A percentile compares a stretch with the other conserved stretches of the same genome.
Evolutionary conservation across 2,888 invertebrate species (phyloP).

Genomic region (Ethmia dodecea): DNA sequence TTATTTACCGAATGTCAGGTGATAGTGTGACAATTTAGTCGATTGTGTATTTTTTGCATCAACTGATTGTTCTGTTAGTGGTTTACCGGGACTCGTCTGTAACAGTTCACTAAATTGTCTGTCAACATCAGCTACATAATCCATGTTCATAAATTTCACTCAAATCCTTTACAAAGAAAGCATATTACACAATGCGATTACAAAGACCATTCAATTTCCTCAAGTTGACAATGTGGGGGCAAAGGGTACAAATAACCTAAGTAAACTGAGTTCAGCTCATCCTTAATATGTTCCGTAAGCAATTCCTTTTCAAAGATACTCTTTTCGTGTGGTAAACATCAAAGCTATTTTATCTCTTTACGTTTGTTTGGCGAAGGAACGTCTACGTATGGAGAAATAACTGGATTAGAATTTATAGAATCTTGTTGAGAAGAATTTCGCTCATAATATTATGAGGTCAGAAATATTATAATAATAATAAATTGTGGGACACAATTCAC

Average conservation of each 20-base stretch:
- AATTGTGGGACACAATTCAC: no score
- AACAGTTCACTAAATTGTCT: no score
- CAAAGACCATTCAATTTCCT: slow-evolving; percentile 25
- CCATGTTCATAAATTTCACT: neutral
- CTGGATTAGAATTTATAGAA: no score
- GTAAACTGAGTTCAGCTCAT: slow-evolving; percentile 17
- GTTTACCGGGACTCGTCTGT: no score
- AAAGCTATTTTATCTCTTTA: slow-evolving; percentile 5
- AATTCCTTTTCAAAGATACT: slow-evolving; percentile 1
- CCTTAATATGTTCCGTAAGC: slow-evolving; percentile 1
- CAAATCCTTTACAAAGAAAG: neutral
- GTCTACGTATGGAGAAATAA: no score
- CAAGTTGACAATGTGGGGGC: slow-evolving; percentile 22
- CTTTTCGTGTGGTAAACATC: slow-evolving; percentile 6
- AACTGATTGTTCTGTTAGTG: no score
- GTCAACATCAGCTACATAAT: neutral
- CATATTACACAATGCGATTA: slow-evolving; percentile 14
- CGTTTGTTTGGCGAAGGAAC: slow-evolving; percentile 1
- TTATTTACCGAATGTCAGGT: no score
- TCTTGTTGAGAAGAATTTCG: no score
- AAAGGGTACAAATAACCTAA: slow-evolving; percentile 29
- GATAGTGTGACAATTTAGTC: no score
- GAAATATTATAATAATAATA: no score
- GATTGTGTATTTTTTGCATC: no score
- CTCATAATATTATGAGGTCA: no score